Evolutionary conservation across 2,797 vertebrate species (phyloP).

Genomic region (Enteromius viviparus): DNA sequence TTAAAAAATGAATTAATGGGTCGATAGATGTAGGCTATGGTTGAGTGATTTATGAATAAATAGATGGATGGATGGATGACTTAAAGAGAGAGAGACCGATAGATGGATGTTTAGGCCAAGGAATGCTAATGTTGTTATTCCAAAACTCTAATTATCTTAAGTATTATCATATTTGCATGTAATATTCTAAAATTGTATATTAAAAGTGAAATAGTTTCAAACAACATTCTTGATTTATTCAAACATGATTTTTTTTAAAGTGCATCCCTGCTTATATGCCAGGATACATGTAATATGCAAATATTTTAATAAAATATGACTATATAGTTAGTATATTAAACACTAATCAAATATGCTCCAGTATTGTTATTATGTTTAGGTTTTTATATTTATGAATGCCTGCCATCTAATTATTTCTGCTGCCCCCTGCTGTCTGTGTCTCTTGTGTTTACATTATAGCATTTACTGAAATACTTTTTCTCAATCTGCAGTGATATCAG

Average conservation of each 20-base stretch:
- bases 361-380: neutral
- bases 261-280: neutral
- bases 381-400: neutral
- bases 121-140: neutral
- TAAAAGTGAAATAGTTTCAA: neutral
- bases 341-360: neutral
- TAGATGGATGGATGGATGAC: neutral
- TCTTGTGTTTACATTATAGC: neutral
- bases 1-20: conserved; percentile 42
- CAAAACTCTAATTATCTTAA: neutral
- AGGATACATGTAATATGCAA: neutral
- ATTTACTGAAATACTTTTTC: neutral
- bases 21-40: conserved; percentile 32
- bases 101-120: conserved; percentile 16
- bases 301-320: neutral
- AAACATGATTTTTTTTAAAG: neutral
- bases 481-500: neutral
- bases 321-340: neutral
- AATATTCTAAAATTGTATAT: neutral
- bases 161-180: neutral
- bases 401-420: neutral
- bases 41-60: conserved; percentile 44
- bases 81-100: neutral
- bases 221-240: neutral
- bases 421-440: conserved; percentile 37